These are phyloP conservation scores for Drosophila diplacantha DNA, from an alignment of 2,888 invertebrate genomes.

Conservation along the genomic window DNA sequence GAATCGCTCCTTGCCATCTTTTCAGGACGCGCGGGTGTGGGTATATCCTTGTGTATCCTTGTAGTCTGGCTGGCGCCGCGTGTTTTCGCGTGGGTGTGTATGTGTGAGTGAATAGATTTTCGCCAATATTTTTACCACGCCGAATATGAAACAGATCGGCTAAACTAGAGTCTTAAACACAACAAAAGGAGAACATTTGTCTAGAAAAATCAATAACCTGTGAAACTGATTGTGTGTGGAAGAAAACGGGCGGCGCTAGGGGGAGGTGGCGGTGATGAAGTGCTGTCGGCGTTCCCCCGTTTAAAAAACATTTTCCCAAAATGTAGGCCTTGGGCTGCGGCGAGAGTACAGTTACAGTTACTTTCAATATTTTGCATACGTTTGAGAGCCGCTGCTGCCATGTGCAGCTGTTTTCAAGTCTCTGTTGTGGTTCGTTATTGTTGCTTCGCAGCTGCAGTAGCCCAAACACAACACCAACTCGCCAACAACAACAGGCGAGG, in stretches of 20 bases:
- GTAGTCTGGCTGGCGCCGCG: slow-evolving; percentile 71
- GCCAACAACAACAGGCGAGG: slow-evolving; percentile 7
- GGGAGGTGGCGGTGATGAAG: slow-evolving; percentile 2
- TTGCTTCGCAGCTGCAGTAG: slow-evolving; percentile 61
- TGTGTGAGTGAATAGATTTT: slow-evolving; percentile 31
- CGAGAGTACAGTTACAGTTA: slow-evolving; percentile 50
- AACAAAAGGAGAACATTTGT: slow-evolving; percentile 17
- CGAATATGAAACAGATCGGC: slow-evolving; percentile 1
- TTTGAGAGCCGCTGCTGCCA: slow-evolving; percentile 39
- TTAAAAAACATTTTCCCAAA: slow-evolving; percentile 5
- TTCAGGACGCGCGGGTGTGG: slow-evolving; percentile 27
- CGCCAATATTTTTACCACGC: slow-evolving; percentile 2
- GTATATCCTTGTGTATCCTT: slow-evolving; percentile 62
- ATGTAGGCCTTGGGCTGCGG: neutral
- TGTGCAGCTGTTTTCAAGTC: slow-evolving; percentile 64
- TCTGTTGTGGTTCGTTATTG: slow-evolving; percentile 43
- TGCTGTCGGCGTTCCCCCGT: slow-evolving; percentile 1
- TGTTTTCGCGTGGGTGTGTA: slow-evolving; percentile 54
- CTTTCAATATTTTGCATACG: slow-evolving; percentile 41
- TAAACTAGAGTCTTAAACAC: neutral
- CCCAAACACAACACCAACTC: slow-evolving; percentile 12
- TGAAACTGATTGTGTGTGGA: slow-evolving; percentile 10
- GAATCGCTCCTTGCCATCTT: slow-evolving; percentile 9
- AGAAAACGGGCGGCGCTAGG: neutral
- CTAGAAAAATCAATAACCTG: slow-evolving; percentile 62